phyloP scores from a whole-genome alignment of 2,888 invertebrate genomes.

The Linnaemya vulpina region DNA sequence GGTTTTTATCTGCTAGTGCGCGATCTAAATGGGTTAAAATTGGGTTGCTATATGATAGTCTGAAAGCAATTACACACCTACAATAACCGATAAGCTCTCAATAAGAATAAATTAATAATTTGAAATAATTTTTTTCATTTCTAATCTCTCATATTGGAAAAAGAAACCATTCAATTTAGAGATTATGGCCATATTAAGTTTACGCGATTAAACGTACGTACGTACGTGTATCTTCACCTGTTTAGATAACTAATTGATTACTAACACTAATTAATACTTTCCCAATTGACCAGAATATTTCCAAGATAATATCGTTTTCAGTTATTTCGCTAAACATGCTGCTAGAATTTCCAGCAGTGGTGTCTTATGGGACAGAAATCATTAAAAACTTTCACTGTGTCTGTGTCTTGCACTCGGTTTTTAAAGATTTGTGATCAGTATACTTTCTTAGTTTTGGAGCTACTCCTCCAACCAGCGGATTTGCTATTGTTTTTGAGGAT shows the following conservation, averaged over 20 bases:
- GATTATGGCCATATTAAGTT: background rate
- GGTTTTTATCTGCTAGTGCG: background rate
- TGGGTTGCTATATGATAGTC: background rate
- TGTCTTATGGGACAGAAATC: background rate
- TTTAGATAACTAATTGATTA: background rate
- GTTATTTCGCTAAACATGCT: background rate
- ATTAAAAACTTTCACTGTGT: background rate
- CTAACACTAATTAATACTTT: background rate
- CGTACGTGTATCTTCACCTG: background rate
- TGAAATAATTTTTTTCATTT: constrained; percentile 2
- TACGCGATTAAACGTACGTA: background rate
- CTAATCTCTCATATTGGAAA: constrained; percentile 14
- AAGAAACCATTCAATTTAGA: background rate
- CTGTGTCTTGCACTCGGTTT: no score
- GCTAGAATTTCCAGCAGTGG: background rate
- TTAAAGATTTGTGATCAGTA: no score
- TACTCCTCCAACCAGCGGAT: no score
- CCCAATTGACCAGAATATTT: background rate
- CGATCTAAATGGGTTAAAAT: constrained; percentile 11
- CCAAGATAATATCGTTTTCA: background rate
- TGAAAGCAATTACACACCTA: constrained; percentile 28
- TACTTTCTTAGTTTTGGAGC: no score
- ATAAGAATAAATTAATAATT: constrained; percentile 17
- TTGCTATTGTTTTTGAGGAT: no score
- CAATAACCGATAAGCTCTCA: constrained; percentile 17